phyloP scores from a whole-genome alignment of 2,113 vertebrate species.

The Gymnobelideus leadbeateri region DNA sequence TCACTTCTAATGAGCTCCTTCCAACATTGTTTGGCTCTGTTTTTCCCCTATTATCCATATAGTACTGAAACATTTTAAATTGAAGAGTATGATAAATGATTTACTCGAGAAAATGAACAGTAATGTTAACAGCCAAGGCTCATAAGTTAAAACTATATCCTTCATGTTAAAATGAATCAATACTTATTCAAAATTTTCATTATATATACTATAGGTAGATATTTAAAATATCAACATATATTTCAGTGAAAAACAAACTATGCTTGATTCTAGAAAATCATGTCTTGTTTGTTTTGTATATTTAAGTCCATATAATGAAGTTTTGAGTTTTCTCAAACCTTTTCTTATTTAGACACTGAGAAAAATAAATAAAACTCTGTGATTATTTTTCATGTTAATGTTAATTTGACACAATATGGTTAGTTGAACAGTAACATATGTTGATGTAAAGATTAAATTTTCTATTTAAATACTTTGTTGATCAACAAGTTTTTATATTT shows the following conservation, averaged over 20 bases:
- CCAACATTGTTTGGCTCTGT: too few species aligned
- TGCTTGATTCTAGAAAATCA: neutral
- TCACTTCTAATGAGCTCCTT: too few species aligned
- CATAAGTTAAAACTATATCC: neutral
- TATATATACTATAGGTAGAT: neutral
- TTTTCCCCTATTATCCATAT: too few species aligned
- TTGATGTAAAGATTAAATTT: neutral
- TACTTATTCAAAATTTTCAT: neutral
- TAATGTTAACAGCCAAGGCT: slow-evolving; percentile 2
- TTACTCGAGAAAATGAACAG: too few species aligned
- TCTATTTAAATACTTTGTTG: slow-evolving; percentile 17
- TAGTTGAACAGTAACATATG: neutral
- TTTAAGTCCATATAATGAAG: neutral
- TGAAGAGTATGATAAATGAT: too few species aligned
- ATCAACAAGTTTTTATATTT: neutral
- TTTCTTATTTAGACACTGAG: neutral
- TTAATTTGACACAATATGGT: neutral
- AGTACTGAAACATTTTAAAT: too few species aligned
- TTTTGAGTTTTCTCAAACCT: neutral
- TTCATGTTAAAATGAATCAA: slow-evolving; percentile 14
- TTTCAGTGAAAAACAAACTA: neutral
- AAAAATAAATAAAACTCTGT: neutral
- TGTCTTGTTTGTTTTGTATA: neutral
- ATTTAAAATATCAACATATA: slow-evolving; percentile 33
- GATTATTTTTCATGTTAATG: slow-evolving; percentile 15